These are phyloP conservation scores for Pyrocephalus nanus DNA, from an alignment of 2,797 vertebrate species.

Conservation along the genomic window DNA sequence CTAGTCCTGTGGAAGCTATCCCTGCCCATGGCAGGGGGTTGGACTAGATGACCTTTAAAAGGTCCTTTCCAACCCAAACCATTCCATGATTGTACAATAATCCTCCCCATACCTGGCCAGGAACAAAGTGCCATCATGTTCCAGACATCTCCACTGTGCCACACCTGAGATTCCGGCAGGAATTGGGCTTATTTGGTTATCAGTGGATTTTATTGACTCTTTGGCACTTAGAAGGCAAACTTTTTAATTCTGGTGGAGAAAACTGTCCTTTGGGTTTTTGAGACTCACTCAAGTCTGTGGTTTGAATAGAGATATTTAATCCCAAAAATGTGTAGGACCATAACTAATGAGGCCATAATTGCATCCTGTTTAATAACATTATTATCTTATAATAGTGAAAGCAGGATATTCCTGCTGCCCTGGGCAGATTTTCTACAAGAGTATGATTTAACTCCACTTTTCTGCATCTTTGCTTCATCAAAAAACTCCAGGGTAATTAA, in stretches of 20 bases:
- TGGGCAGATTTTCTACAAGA: background rate
- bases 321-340: background rate
- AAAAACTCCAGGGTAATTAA: background rate
- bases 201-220: background rate
- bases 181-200: background rate
- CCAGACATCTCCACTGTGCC: accelerated
- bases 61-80: background rate
- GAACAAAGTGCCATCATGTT: background rate
- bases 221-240: background rate
- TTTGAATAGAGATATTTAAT: background rate
- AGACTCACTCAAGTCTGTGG: accelerated
- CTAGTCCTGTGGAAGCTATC: background rate
- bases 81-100: accelerated
- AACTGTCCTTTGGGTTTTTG: background rate
- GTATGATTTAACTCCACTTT: background rate
- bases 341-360: background rate
- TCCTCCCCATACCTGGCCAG: too few relatives aligned
- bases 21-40: background rate
- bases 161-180: accelerated
- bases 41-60: background rate
- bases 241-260: background rate
- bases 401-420: background rate
- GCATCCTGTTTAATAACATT: background rate
- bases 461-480: background rate
- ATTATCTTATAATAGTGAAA: background rate